Evolutionary conservation across 2,797 vertebrate genomes (phyloP).

Genomic region (Poecilia wingei): DNA sequence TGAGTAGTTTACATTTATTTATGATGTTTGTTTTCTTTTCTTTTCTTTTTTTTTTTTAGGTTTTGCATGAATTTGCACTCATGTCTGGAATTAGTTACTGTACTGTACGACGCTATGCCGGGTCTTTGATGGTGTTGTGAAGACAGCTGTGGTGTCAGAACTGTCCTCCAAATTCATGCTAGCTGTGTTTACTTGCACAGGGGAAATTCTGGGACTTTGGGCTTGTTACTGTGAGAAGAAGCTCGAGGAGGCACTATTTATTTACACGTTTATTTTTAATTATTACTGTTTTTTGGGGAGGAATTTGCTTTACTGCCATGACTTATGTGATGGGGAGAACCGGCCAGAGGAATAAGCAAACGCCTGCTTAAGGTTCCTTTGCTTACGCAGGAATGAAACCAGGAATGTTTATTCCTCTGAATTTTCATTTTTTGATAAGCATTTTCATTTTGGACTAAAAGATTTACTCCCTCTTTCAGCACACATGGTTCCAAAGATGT

Average conservation of each 20-base stretch:
- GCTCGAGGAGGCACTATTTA: background rate
- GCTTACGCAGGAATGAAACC: background rate
- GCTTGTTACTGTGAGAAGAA: background rate
- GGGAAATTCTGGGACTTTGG: constrained; percentile 24
- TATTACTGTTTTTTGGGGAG: background rate
- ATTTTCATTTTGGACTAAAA: background rate
- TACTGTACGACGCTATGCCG: constrained; percentile 62
- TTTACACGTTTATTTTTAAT: background rate
- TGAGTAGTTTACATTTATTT: constrained; percentile 61
- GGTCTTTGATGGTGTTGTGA: constrained; percentile 60
- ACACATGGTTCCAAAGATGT: background rate
- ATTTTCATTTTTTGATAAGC: background rate
- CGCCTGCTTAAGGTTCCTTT: background rate
- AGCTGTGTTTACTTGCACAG: constrained; percentile 51
- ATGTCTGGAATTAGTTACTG: constrained; percentile 58
- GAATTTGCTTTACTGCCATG: constrained; percentile 6
- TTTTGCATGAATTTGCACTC: constrained; percentile 81
- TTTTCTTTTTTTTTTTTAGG: background rate
- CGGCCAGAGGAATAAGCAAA: background rate
- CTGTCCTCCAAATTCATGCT: constrained; percentile 48
- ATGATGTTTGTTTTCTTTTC: background rate
- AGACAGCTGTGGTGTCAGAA: constrained; percentile 51
- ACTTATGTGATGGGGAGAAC: background rate
- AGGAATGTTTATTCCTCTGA: background rate
- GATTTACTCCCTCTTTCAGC: background rate